Conservation (phyloP, 2,797 vertebrate genomes). For the Brachyalestes nurse region DNA sequence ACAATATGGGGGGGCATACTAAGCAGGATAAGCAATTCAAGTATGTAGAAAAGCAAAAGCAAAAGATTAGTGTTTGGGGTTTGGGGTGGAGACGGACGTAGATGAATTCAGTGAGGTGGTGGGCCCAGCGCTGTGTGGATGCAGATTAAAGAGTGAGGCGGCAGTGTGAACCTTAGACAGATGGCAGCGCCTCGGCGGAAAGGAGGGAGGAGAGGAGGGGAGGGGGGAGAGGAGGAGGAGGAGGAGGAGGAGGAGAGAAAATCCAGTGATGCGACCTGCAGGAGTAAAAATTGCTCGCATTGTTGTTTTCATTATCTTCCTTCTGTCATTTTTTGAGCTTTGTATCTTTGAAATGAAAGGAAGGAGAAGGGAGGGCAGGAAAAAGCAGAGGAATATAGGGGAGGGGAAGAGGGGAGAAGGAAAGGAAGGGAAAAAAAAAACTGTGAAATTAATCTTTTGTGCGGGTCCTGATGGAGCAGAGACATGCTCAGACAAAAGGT, state of each 20-base stretch:
- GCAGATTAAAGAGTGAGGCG: conserved; percentile 71
- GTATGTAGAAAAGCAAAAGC: conserved; percentile 53
- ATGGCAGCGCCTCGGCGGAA: conserved; percentile 72
- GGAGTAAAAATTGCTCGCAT: conserved; percentile 95
- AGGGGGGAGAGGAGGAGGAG: conserved; percentile 18
- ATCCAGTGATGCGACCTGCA: conserved; percentile 88
- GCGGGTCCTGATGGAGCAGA: conserved; percentile 97
- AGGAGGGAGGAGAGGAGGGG: conserved; percentile 60
- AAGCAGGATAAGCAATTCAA: conserved; percentile 55
- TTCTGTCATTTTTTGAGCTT: conserved; percentile 97
- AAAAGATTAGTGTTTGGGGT: conserved; percentile 64
- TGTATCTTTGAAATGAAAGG: conserved; percentile 95
- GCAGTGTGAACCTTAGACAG: conserved; percentile 69
- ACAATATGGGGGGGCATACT: background rate
- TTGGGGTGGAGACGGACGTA: conserved; percentile 63
- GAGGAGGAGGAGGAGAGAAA: conserved; percentile 73
- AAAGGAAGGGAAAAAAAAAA: conserved; percentile 79
- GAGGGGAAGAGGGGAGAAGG: conserved; percentile 54
- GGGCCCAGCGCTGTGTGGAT: conserved; percentile 70
- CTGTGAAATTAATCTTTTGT: conserved; percentile 99
- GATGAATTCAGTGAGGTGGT: conserved; percentile 68
- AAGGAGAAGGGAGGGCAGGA: conserved; percentile 78
- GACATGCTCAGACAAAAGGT: conserved; percentile 99
- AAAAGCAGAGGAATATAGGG: conserved; percentile 68
- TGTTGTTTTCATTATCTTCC: conserved; percentile 99